Conservation (phyloP, 1,140 invertebrate genomes). For the Adoxophyes honmai region DNA sequence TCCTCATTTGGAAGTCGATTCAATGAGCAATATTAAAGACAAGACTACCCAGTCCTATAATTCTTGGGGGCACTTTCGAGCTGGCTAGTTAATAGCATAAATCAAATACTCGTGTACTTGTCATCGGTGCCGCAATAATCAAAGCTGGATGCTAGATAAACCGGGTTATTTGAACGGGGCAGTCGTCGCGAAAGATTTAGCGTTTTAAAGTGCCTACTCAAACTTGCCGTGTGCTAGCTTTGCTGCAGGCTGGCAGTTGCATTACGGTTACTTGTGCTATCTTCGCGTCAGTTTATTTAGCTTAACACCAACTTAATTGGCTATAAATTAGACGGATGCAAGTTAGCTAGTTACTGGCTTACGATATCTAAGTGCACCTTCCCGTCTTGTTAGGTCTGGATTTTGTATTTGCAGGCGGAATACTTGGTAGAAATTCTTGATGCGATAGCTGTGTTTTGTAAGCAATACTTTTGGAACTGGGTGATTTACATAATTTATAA, state of each 20-base stretch:
- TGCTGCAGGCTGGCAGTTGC: constrained; percentile 26
- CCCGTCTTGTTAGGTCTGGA: constrained; percentile 37
- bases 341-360: constrained; percentile 51
- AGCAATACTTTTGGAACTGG: no score
- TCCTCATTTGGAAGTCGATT: constrained; percentile 56
- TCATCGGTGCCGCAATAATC: constrained; percentile 39
- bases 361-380: constrained; percentile 34
- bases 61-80: constrained; percentile 35
- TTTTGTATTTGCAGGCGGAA: constrained; percentile 18
- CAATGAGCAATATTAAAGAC: constrained; percentile 49
- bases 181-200: constrained; percentile 20
- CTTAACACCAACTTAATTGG: constrained; percentile 70
- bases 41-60: constrained; percentile 31
- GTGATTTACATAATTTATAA: no score
- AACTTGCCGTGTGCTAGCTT: constrained; percentile 20
- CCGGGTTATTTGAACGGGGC: constrained; percentile 39
- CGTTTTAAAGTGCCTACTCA: constrained; percentile 23
- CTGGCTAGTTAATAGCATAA: constrained; percentile 41
- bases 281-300: constrained; percentile 58
- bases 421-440: no score
- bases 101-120: constrained; percentile 53
- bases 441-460: no score
- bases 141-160: constrained; percentile 33
- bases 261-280: constrained; percentile 50
- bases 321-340: constrained; percentile 65